These are phyloP conservation scores for Trichacis sp. DNA, from an alignment of 2,888 invertebrate species.

Conservation along the genomic window DNA sequence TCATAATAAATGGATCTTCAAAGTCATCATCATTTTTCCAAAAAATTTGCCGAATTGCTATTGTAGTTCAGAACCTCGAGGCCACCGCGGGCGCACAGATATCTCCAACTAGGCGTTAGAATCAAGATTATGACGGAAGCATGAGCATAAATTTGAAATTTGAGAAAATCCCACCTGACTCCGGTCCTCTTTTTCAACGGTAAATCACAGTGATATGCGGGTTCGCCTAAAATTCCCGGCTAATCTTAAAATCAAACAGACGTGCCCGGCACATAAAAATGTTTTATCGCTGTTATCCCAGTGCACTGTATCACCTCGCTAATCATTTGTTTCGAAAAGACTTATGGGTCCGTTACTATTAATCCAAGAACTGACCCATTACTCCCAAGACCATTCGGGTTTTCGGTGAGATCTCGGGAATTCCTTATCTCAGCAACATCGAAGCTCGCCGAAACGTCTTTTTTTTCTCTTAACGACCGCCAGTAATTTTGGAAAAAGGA, in stretches of 20 bases:
- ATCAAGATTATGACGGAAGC: conserved; percentile 67
- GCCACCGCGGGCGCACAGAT: conserved; percentile 61
- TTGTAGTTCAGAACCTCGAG: conserved; percentile 59
- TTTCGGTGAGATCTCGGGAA: conserved; percentile 36
- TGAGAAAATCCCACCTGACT: conserved; percentile 59
- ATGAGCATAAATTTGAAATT: conserved; percentile 68
- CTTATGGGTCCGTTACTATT: conserved; percentile 47
- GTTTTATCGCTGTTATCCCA: conserved; percentile 62
- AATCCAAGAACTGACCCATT: conserved; percentile 46
- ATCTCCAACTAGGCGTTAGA: conserved; percentile 61
- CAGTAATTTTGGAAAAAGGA: conserved; percentile 24
- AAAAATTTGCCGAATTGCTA: not conserved
- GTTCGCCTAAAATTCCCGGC: conserved; percentile 68
- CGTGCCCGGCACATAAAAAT: conserved; percentile 65
- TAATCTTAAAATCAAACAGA: conserved; percentile 68
- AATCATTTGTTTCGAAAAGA: conserved; percentile 49
- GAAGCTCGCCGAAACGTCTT: conserved; percentile 28
- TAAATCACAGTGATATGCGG: conserved; percentile 69
- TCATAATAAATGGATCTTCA: not conserved
- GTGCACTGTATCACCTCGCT: conserved; percentile 47
- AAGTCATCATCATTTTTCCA: conserved; percentile 26
- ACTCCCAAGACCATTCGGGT: conserved; percentile 38
- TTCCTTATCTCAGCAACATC: conserved; percentile 45
- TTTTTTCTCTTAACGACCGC: conserved; percentile 27
- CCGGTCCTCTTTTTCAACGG: conserved; percentile 54